Percentiles rank a stretch among this genome's conserved stretches.
phyloP scores from a whole-genome alignment of 1,140 invertebrate species.

The Neodiprion fabricii region DNA sequence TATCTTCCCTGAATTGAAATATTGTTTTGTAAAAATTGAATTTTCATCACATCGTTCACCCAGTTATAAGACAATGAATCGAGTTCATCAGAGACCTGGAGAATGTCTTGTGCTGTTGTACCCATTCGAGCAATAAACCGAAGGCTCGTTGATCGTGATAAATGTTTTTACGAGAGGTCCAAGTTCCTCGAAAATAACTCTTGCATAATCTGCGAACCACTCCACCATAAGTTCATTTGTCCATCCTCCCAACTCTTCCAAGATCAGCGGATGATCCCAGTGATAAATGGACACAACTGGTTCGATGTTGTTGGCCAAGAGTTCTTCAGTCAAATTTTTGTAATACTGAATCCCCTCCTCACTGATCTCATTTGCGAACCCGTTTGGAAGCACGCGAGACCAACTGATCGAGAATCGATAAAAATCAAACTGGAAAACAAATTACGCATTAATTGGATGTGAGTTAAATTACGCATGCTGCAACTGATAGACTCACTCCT shows the following conservation, averaged over 20 bases:
- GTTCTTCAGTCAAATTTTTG: conserved; percentile 57
- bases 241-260: conserved; percentile 68
- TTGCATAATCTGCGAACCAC: conserved; percentile 40
- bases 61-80: no score
- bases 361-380: conserved; percentile 55
- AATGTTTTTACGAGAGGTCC: conserved; percentile 34
- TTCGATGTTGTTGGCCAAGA: conserved; percentile 55
- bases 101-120: not conserved
- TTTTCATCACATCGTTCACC: no score
- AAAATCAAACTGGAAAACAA: conserved; percentile 42
- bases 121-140: not conserved
- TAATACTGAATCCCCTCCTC: conserved; percentile 60
- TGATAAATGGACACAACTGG: conserved; percentile 55
- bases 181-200: conserved; percentile 36
- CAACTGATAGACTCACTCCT: conserved; percentile 45
- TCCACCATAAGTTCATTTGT: conserved; percentile 51
- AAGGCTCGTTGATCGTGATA: conserved; percentile 24
- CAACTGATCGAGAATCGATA: conserved; percentile 69
- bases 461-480: not conserved
- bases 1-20: not conserved
- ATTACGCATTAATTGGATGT: conserved; percentile 8
- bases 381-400: conserved; percentile 61
- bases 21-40: no score
- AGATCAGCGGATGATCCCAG: conserved; percentile 63
- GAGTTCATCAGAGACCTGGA: not conserved